phyloP scores from a whole-genome alignment of 1,140 invertebrate species.

The Penaeus indicus region DNA sequence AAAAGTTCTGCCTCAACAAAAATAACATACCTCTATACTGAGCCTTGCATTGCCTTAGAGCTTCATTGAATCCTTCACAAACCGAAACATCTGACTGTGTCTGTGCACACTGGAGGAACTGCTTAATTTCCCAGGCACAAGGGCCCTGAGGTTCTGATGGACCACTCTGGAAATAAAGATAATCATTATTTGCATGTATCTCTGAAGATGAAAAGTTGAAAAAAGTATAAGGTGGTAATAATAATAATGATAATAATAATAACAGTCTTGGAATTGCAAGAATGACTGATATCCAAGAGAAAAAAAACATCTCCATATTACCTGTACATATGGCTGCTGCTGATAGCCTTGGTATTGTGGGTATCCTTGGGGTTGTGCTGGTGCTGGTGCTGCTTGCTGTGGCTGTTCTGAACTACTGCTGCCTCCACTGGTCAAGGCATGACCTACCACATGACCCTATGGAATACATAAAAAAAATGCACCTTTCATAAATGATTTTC shows the following conservation, averaged over 20 bases:
- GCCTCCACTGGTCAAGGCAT: conserved; percentile 86
- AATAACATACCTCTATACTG: conserved; percentile 27
- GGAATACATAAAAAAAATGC: background rate
- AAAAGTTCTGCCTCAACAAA: background rate
- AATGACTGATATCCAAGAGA: too few species aligned
- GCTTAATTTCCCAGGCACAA: conserved; percentile 89
- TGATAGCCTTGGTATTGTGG: conserved; percentile 44
- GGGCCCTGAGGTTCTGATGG: conserved; percentile 76
- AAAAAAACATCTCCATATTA: too few species aligned
- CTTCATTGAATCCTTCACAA: conserved; percentile 94
- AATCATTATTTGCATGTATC: background rate
- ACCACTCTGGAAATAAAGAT: conserved; percentile 56
- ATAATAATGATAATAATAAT: background rate
- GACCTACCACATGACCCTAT: conserved; percentile 88
- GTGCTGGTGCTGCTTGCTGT: conserved; percentile 67
- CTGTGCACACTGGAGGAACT: conserved; percentile 90
- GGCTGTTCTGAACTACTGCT: conserved; percentile 70
- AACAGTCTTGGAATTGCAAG: too few species aligned
- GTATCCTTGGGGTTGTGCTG: conserved; percentile 56
- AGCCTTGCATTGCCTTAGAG: conserved; percentile 84
- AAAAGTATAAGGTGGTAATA: background rate
- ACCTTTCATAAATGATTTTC: background rate
- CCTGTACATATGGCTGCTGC: conserved; percentile 1
- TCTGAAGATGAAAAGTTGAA: too few species aligned
- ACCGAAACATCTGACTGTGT: conserved; percentile 86